Conservation (phyloP, 2,797 vertebrate species). For the Cynopterus sphinx region DNA sequence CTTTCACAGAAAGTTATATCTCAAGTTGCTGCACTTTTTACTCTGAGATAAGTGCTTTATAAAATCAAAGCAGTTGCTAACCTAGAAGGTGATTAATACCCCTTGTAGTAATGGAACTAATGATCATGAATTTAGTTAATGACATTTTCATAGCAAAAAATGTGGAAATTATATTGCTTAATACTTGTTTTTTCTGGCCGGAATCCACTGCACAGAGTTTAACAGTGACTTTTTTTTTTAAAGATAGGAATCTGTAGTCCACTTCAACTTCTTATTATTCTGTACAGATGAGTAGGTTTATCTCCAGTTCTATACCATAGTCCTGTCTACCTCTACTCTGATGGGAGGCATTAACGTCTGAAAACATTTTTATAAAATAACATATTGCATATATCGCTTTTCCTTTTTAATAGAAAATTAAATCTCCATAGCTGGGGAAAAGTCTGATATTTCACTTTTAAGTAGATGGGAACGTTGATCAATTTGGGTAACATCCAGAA, state of each 20-base stretch:
- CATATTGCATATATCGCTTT: not conserved
- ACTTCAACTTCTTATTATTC: not conserved
- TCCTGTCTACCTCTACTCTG: not conserved
- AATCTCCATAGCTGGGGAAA: not conserved
- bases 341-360: not conserved
- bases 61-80: conserved; percentile 20
- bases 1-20: not conserved
- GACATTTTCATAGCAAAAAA: not conserved
- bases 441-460: not conserved
- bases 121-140: conserved; percentile 1
- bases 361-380: not conserved
- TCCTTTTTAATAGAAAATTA: not conserved
- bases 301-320: not conserved
- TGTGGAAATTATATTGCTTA: not conserved
- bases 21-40: not conserved
- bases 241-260: not conserved
- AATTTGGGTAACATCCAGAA: not conserved
- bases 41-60: not conserved
- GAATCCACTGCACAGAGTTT: not conserved
- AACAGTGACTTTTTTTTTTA: not conserved
- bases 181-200: not conserved
- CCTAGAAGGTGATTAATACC: not conserved
- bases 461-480: not conserved
- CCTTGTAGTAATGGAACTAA: not conserved
- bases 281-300: not conserved